phyloP scores from a whole-genome alignment of 1,140 invertebrate genomes.

The Coboldia fuscipes region DNA sequence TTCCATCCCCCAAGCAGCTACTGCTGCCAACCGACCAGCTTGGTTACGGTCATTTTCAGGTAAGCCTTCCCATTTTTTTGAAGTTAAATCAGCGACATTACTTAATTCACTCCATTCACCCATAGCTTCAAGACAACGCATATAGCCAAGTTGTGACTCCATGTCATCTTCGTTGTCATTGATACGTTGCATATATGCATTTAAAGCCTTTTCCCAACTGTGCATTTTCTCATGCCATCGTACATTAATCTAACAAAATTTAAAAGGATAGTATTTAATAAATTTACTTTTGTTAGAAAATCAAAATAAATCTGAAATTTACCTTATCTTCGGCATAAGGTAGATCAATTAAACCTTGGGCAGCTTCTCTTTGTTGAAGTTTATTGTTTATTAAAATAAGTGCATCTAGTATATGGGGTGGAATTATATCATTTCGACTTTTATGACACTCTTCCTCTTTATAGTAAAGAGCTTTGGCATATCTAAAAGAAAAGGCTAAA shows the following conservation, averaged over 20 bases:
- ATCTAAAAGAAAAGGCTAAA: slow-evolving; percentile 10
- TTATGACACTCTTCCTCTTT: slow-evolving; percentile 90
- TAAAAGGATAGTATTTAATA: too few relatives aligned
- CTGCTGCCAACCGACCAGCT: slow-evolving; percentile 79
- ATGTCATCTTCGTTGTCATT: slow-evolving; percentile 38
- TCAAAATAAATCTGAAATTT: neutral
- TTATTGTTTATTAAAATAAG: slow-evolving; percentile 98
- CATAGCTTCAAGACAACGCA: slow-evolving; percentile 91
- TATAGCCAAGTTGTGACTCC: slow-evolving; percentile 75
- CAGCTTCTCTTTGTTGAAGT: slow-evolving; percentile 93
- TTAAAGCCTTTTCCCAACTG: slow-evolving; percentile 92
- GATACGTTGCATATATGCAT: slow-evolving; percentile 56
- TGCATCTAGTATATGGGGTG: slow-evolving; percentile 70
- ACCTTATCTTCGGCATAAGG: too few relatives aligned
- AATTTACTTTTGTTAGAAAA: neutral
- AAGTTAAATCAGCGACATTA: slow-evolving; percentile 39
- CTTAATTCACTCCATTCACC: slow-evolving; percentile 89
- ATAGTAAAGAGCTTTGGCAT: slow-evolving; percentile 94
- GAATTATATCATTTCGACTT: slow-evolving; percentile 24
- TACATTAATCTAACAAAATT: slow-evolving; percentile 83
- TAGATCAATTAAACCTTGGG: slow-evolving; percentile 80
- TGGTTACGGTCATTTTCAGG: slow-evolving; percentile 47
- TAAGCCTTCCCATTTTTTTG: slow-evolving; percentile 52
- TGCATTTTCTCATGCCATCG: slow-evolving; percentile 98
- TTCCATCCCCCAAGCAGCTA: slow-evolving; percentile 83